Base-by-base conservation (phyloP, 2,888 invertebrate species). In the Abrostola triplasia region DNA sequence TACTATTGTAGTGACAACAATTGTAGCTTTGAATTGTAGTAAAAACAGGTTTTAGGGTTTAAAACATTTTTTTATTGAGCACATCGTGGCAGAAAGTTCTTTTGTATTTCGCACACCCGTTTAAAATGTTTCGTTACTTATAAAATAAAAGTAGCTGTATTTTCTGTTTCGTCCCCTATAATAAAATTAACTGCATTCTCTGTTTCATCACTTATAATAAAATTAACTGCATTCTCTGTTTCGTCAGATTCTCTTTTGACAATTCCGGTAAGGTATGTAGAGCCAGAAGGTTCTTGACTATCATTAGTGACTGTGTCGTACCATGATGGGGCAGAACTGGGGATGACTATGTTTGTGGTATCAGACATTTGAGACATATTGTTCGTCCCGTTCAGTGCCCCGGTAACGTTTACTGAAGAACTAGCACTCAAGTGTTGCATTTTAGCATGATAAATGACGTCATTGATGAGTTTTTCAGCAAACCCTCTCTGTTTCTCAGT, bases 261-360 rank as follows among this genome's bases (percentile, higher is more conserved):
- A 24, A 24, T 24, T 24, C 24, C 24, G 24, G 24, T 24, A 24
- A 24, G 24, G 24, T 24, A 24, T 24, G 24, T 47, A 47, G 5
- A 13, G n/a, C 40, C 54, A 0, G 53, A 41, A n/a, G 74, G 42
- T 48, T 73, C 54, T 59, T 51, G 61, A 6, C 47, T 11, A n/a
- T 63, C 24, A 0, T 6, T 12, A 0, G 12, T 10, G 6, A 6
- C 40, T n/a, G 35, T 40, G 0, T 64, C 76, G 35, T 69, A 67
- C 62, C 64, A 76, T 1, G 76, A 78, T 7, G 72, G 61, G 6
- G 55, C 79, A 7, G 72, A 41, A 38, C 52, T 35, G 44, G 76
- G 64, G n/a, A 70, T 67, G 5, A 64, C 5, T 1, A 42, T 35
- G 36, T 36, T 35, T 1, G 47, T 36, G 2, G 36, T 38, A 0